phyloP scores from a whole-genome alignment of 2,888 invertebrate genomes.

The Cheilosia vernalis region DNA sequence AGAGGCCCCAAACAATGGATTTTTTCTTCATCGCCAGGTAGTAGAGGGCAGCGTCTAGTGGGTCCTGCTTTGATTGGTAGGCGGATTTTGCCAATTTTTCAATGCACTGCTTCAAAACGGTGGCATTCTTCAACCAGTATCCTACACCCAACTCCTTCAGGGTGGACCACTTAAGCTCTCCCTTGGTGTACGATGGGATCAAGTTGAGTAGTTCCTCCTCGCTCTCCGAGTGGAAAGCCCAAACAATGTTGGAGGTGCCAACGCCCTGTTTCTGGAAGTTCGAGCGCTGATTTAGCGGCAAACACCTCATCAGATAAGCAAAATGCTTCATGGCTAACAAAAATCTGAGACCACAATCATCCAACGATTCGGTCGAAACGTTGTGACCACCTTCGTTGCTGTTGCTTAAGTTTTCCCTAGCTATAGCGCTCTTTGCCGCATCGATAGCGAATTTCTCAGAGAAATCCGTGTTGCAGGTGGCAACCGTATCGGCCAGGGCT shows the following conservation, averaged over 20 bases:
- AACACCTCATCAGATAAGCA: constrained; percentile 95
- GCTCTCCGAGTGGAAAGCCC: constrained; percentile 99
- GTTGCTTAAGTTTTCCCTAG: constrained; percentile 87
- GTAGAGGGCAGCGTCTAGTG: constrained; percentile 98
- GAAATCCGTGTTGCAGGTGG: constrained; percentile 94
- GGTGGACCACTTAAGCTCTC: constrained; percentile 94
- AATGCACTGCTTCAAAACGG: constrained; percentile 91
- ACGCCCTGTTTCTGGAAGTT: constrained; percentile 94
- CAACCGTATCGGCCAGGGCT: constrained; percentile 99
- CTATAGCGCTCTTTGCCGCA: constrained; percentile 87
- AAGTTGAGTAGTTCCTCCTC: constrained; percentile 96
- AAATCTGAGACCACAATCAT: constrained; percentile 98
- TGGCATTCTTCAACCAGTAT: constrained; percentile 97
- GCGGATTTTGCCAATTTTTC: constrained; percentile 97
- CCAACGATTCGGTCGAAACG: constrained; percentile 90
- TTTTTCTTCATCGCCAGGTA: constrained; percentile 99
- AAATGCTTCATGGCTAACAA: constrained; percentile 99
- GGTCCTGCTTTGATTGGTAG: constrained; percentile 95
- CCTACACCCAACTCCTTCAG: constrained; percentile 95
- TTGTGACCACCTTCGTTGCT: constrained; percentile 84
- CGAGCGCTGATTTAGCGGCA: constrained; percentile 94
- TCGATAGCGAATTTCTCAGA: constrained; percentile 91
- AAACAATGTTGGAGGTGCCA: constrained; percentile 95
- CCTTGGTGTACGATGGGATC: constrained; percentile 94
- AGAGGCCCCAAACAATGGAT: constrained; percentile 97